Percentiles rank a stretch among this genome's conserved stretches.
Evolutionary conservation across 2,797 vertebrate species (phyloP).

Genomic region (Erpetoichthys calabaricus): DNA sequence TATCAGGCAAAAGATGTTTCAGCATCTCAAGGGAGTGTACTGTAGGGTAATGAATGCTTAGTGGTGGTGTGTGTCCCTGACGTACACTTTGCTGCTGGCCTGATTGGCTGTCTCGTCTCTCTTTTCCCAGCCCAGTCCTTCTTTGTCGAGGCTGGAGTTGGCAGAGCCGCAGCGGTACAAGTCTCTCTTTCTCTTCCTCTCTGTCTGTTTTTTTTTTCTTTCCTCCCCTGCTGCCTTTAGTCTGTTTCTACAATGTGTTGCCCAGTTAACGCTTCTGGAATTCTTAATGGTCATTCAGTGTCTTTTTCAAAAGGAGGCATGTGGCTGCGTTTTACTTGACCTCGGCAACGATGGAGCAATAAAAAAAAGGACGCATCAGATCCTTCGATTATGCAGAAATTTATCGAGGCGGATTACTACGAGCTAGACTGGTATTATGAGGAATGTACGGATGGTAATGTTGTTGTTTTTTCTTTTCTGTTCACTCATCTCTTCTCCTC

Average conservation of each 20-base stretch:
- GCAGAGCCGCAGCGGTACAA: conserved; percentile 34
- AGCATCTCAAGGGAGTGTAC: conserved; percentile 24
- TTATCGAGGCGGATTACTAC: conserved; percentile 93
- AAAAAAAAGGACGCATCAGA: conserved; percentile 26
- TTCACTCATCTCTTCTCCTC: neutral
- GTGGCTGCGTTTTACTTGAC: conserved; percentile 52
- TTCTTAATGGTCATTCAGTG: conserved; percentile 14
- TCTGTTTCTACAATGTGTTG: conserved; percentile 41
- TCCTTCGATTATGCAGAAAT: conserved; percentile 75
- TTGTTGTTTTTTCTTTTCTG: conserved; percentile 23
- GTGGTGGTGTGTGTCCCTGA: conserved; percentile 49
- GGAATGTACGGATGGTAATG: conserved; percentile 94
- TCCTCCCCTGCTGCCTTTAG: neutral
- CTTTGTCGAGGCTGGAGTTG: conserved; percentile 39
- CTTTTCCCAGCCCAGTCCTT: conserved; percentile 42
- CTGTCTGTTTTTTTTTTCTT: conserved; percentile 8
- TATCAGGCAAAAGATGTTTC: conserved; percentile 54
- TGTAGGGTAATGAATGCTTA: conserved; percentile 33
- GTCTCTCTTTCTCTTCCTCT: conserved; percentile 19
- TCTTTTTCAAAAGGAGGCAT: conserved; percentile 39
- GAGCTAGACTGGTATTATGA: conserved; percentile 98
- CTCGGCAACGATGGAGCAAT: conserved; percentile 33
- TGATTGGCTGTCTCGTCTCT: conserved; percentile 53
- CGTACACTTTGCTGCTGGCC: conserved; percentile 27
- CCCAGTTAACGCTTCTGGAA: conserved; percentile 17